Evolutionary conservation across 1,140 invertebrate genomes (phyloP).

Genomic region (Zophobas atratus): DNA sequence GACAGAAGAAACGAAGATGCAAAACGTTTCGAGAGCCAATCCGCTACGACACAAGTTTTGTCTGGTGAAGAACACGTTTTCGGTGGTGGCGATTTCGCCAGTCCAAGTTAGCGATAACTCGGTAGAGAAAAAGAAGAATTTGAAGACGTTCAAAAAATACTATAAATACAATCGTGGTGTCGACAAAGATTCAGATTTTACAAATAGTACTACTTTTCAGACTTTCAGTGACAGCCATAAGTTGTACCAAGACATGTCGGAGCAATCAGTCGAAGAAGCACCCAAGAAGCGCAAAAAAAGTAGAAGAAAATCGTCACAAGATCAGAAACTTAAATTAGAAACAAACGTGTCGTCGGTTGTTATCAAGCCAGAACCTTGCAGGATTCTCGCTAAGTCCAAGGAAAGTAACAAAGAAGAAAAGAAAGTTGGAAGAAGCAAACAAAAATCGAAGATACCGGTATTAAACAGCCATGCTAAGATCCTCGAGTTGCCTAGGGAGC

Average conservation of each 20-base stretch:
- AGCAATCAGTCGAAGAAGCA: constrained; percentile 1
- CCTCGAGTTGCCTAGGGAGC: not conserved
- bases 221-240: constrained; percentile 16
- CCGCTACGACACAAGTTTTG: constrained; percentile 11
- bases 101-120: too few relatives aligned
- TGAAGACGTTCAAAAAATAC: constrained; percentile 11
- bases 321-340: constrained; percentile 1
- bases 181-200: not conserved
- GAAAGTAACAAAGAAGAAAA: not conserved
- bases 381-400: not conserved
- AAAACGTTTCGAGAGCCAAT: constrained; percentile 6
- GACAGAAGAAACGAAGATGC: not conserved
- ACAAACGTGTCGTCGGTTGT: constrained; percentile 9
- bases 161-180: not conserved
- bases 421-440: not conserved
- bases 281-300: constrained; percentile 2
- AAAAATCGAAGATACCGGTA: constrained; percentile 15
- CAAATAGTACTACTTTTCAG: not conserved
- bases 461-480: constrained; percentile 4
- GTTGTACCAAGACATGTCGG: constrained; percentile 15
- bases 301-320: constrained; percentile 1
- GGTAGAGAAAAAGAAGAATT: constrained; percentile 18
- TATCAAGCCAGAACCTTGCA: constrained; percentile 15
- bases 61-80: constrained; percentile 12
- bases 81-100: constrained; percentile 1